phyloP scores from a whole-genome alignment of 2,797 vertebrate genomes.

The Babyrousa celebensis region DNA sequence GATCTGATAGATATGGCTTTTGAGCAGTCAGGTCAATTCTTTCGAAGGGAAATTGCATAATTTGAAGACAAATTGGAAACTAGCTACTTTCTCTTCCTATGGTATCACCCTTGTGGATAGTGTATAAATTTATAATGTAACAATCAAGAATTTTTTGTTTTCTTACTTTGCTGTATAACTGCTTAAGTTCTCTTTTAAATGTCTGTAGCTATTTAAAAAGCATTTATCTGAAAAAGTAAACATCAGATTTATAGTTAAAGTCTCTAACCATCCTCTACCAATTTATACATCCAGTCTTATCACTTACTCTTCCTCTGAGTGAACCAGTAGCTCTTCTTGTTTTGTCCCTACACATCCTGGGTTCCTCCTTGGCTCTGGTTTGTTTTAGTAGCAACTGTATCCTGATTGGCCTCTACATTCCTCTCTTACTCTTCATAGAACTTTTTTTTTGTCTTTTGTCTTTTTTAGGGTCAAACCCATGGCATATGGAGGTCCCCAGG shows the following conservation, averaged over 20 bases:
- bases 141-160: constrained; percentile 44
- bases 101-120: background rate
- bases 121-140: constrained; percentile 24
- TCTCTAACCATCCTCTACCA: background rate
- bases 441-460: background rate
- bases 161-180: background rate
- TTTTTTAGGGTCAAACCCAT: no score
- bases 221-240: constrained; percentile 34
- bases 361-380: background rate
- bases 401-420: background rate
- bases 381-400: background rate
- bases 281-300: background rate
- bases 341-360: background rate
- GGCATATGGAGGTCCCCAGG: no score
- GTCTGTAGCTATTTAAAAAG: background rate
- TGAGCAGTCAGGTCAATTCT: constrained; percentile 13
- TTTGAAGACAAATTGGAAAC: constrained; percentile 55
- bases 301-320: background rate
- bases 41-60: constrained; percentile 46
- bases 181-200: constrained; percentile 31
- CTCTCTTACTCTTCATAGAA: background rate
- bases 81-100: background rate
- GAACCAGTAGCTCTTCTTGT: background rate
- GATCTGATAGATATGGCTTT: constrained; percentile 51
- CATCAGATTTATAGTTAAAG: background rate